A percentile compares a stretch with the other conserved stretches of the same genome.
phyloP scores from a whole-genome alignment of 2,113 vertebrate genomes.

The Motacilla tschutschensis region DNA sequence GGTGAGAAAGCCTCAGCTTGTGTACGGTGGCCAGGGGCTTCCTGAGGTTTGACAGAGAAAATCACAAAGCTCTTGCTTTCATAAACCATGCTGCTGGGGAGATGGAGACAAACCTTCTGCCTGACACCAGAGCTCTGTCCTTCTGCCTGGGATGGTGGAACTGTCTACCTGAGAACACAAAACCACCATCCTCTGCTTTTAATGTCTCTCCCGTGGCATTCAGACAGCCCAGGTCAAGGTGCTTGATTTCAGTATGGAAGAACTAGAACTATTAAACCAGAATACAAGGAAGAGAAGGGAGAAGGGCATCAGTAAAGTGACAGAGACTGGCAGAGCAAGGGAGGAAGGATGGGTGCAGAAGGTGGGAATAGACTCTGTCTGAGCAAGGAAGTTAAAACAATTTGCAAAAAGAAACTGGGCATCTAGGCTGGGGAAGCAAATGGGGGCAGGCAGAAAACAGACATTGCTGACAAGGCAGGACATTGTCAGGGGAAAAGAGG shows the following conservation, averaged over 20 bases:
- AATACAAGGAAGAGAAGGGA: neutral
- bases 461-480: neutral
- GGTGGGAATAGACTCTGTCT: neutral
- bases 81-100: neutral
- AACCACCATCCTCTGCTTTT: rapidly evolving
- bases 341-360: neutral
- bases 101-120: neutral
- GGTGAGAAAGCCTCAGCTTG: neutral
- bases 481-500: neutral
- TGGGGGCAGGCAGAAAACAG: neutral
- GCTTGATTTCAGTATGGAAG: neutral
- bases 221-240: neutral
- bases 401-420: neutral
- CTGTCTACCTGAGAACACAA: rapidly evolving
- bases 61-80: neutral
- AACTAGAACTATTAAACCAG: neutral
- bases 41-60: neutral
- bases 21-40: neutral
- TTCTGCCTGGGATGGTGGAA: neutral
- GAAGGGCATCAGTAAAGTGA: neutral
- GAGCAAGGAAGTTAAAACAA: neutral
- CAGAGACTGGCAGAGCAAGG: neutral
- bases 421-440: neutral
- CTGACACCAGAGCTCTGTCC: neutral
- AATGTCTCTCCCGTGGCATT: neutral